A percentile compares a stretch with the other conserved stretches of the same genome.
Evolutionary conservation across 2,888 invertebrate genomes (phyloP).

Genomic region (Sphecodes monilicornis): DNA sequence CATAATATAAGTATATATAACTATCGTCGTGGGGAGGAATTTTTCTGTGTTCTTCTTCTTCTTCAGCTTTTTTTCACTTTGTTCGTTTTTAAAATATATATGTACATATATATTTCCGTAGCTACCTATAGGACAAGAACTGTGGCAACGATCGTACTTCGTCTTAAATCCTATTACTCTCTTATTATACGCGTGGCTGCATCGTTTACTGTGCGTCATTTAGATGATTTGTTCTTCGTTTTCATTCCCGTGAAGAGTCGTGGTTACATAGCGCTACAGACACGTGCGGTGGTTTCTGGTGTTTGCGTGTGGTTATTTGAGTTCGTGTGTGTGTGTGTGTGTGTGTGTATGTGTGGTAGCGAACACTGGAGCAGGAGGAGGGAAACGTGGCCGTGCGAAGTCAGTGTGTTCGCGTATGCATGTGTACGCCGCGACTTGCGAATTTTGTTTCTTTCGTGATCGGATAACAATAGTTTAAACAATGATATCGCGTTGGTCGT

Average conservation of each 20-base stretch:
- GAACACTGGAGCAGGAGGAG: slow-evolving; percentile 32
- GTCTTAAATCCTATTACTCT: slow-evolving; percentile 46
- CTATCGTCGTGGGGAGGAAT: slow-evolving; percentile 61
- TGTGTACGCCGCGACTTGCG: not conserved
- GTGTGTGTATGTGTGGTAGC: slow-evolving; percentile 7
- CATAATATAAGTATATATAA: slow-evolving; percentile 60
- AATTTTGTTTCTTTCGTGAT: not conserved
- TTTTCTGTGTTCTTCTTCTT: slow-evolving; percentile 26
- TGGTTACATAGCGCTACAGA: slow-evolving; percentile 27
- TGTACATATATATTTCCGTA: slow-evolving; percentile 51
- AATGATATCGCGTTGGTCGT: slow-evolving; percentile 34
- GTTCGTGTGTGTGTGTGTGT: not conserved
- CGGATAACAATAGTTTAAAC: slow-evolving; percentile 13
- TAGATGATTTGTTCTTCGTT: slow-evolving; percentile 28
- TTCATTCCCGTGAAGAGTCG: slow-evolving; percentile 33
- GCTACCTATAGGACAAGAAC: slow-evolving; percentile 67
- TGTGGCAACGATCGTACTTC: slow-evolving; percentile 58
- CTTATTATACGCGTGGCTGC: slow-evolving; percentile 51
- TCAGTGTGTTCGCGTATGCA: slow-evolving; percentile 9
- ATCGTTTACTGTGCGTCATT: slow-evolving; percentile 58
- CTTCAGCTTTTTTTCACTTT: not conserved
- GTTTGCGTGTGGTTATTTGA: not conserved
- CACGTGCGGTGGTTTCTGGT: slow-evolving; percentile 20
- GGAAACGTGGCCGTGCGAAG: slow-evolving; percentile 37
- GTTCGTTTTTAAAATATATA: slow-evolving; percentile 70